These are phyloP conservation scores for Deilephila porcellus DNA, from an alignment of 2,888 invertebrate species.

Conservation along the genomic window DNA sequence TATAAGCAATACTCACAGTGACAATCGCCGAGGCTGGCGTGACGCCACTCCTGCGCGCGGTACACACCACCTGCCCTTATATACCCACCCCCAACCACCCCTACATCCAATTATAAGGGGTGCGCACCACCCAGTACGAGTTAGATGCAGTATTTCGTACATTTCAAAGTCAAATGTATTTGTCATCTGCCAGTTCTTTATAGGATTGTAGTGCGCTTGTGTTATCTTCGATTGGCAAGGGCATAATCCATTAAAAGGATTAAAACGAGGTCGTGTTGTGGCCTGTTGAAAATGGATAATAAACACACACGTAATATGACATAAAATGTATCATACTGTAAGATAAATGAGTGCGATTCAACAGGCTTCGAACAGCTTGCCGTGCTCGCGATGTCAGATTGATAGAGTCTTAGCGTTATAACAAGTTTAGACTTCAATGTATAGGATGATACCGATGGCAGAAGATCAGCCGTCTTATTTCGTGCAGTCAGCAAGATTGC, in stretches of 20 bases:
- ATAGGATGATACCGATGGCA: too few relatives aligned
- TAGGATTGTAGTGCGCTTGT: conserved; percentile 3
- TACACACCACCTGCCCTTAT: conserved; percentile 50
- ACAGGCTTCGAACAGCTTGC: too few relatives aligned
- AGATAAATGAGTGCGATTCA: background rate
- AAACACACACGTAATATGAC: background rate
- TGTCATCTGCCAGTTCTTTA: conserved; percentile 29
- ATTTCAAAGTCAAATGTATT: conserved; percentile 44
- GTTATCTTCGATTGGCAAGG: conserved; percentile 27
- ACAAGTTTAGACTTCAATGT: too few relatives aligned
- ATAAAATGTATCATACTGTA: background rate
- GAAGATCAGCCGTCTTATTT: too few relatives aligned
- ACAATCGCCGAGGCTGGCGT: conserved; percentile 68
- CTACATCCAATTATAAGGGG: conserved; percentile 62
- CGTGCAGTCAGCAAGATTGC: too few relatives aligned
- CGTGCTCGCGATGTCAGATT: too few relatives aligned
- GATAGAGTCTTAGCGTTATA: too few relatives aligned
- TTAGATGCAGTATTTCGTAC: conserved; percentile 52
- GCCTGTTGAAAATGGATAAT: background rate
- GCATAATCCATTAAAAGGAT: conserved; percentile 24
- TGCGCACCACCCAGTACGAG: conserved; percentile 43
- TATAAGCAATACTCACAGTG: conserved; percentile 59
- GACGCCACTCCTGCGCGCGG: conserved; percentile 68
- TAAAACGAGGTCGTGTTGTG: conserved; percentile 3
- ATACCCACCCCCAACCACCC: conserved; percentile 54